Evolutionary conservation across 2,113 vertebrate species (phyloP).

Genomic region (Plotosus lineatus): DNA sequence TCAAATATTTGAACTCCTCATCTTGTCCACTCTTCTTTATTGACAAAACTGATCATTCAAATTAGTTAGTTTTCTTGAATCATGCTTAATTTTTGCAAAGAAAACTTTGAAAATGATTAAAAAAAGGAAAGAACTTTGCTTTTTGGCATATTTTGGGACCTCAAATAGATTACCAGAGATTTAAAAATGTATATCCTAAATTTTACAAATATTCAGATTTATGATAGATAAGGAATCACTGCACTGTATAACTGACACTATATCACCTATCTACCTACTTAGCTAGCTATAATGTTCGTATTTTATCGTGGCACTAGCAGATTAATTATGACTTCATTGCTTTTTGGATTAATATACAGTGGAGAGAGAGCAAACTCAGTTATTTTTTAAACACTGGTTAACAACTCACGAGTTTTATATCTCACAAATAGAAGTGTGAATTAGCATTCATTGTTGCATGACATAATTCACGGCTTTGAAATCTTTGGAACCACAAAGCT

Average conservation of each 20-base stretch:
- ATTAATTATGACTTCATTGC: constrained; percentile 1
- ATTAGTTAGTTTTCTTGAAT: not conserved
- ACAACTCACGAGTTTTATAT: constrained; percentile 55
- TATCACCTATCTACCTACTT: too few species aligned
- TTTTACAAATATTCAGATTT: not conserved
- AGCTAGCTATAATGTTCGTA: too few species aligned
- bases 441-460: constrained; percentile 49
- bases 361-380: constrained; percentile 36
- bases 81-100: not conserved
- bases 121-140: not conserved
- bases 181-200: not conserved
- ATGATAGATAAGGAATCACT: not conserved
- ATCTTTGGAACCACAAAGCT: constrained; percentile 30
- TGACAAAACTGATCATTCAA: not conserved
- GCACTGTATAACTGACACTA: not conserved
- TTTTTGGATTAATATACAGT: constrained; percentile 26
- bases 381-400: constrained; percentile 51
- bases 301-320: constrained; percentile 39
- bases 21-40: too few species aligned
- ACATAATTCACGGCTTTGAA: constrained; percentile 55
- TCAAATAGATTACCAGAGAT: not conserved
- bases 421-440: constrained; percentile 38
- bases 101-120: not conserved
- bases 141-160: not conserved
- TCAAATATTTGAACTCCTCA: too few species aligned